Evolutionary conservation across 2,888 invertebrate genomes (phyloP), one percentile per base, ranked within the genome.

Genomic region (Chymomyza procnemis): DNA sequence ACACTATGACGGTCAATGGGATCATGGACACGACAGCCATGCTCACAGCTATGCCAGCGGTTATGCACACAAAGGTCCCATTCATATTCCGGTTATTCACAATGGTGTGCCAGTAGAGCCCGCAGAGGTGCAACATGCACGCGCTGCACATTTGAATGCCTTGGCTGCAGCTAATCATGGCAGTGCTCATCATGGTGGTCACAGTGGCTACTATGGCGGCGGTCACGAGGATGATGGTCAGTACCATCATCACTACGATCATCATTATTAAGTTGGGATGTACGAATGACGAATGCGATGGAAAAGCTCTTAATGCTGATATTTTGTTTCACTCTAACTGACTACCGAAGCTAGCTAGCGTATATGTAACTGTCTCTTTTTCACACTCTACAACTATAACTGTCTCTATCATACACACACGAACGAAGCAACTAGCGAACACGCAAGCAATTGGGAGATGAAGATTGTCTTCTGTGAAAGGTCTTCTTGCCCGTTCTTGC

Each of bases 51-150:
- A 89, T 58, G 82, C 88, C 56, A 76, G 82, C 58, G 87, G 85
- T 46, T 89, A 90, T 56, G 85, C 87, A 70, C 89, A 90, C 61
- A 80, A 85, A 61, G 91, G 91, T 65, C 90, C 91, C 66, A 89
- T 90, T 58, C 91, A 91, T 71, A 90, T 91, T 69, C 91, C 91
- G 54, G 89, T 91, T 68, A 91, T 91, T 75, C 91, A 90, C 66
- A 92, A 92, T 69, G 92, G 92, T 62, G 91, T 92, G 41, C 92
- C 92, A 58, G 88, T 92, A 6, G 92, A 92, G 81, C 92, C 92
- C 30, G 91, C 92, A 8, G 92, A 92, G 88, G 92, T 92, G 47
- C 91, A 91, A 76, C 90, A 91, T 47, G 91, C 91, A 14, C 90
- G 91, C 69, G 91, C 91, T 66, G 90, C 91, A 16, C 91, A 91